Conservation (phyloP, 2,113 vertebrate genomes). For the Oncorhynchus kisutch region DNA sequence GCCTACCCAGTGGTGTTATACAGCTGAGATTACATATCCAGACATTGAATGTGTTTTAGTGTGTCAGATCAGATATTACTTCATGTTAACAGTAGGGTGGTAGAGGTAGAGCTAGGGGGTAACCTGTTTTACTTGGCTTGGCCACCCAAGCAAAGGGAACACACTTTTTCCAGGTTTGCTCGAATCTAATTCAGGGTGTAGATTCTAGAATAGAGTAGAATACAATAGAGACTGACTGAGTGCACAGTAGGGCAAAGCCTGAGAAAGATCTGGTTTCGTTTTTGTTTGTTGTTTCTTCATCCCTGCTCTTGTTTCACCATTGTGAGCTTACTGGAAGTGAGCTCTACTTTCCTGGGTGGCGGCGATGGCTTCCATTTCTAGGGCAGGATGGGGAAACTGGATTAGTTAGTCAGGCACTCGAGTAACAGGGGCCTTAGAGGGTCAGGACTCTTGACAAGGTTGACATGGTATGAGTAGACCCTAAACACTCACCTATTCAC, state of each 20-base stretch:
- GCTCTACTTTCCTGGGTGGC: constrained; percentile 21
- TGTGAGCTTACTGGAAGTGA: constrained; percentile 13
- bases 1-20: neutral
- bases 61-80: neutral
- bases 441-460: constrained; percentile 27
- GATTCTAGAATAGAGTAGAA: neutral
- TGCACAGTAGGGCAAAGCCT: no score
- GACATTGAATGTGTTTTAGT: constrained; percentile 5
- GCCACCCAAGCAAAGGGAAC: neutral
- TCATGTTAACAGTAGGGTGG: constrained; percentile 4
- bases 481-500: no score
- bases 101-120: constrained; percentile 5
- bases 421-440: constrained; percentile 48
- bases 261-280: no score
- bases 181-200: neutral
- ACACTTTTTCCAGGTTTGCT: constrained; percentile 26
- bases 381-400: constrained; percentile 43
- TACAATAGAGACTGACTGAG: no score
- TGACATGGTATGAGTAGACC: constrained; percentile 45
- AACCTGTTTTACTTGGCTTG: constrained; percentile 32
- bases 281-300: neutral
- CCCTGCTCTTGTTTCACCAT: constrained; percentile 13
- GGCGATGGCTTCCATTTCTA: constrained; percentile 27
- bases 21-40: constrained; percentile 33
- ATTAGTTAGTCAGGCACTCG: constrained; percentile 41